Evolutionary conservation across 2,113 vertebrate species (phyloP).

Genomic region (Grallaria varia): DNA sequence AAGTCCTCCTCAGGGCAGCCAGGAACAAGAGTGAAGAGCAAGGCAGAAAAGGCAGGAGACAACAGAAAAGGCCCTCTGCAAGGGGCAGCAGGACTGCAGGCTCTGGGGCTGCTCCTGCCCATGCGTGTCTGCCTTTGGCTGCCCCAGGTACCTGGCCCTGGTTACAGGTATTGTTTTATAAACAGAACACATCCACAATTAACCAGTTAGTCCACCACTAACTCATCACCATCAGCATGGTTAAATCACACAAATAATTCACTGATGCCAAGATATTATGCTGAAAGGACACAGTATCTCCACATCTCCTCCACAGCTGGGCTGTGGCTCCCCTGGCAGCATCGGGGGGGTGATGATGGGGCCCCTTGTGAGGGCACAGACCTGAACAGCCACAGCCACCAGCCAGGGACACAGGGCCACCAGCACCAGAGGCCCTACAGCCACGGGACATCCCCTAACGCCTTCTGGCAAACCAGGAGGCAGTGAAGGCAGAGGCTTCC

Average conservation of each 20-base stretch:
- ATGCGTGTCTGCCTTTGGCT: fast-evolving
- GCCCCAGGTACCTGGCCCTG: fast-evolving
- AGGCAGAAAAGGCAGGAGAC: fast-evolving
- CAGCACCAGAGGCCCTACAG: background rate
- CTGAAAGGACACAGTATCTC: background rate
- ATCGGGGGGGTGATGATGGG: fast-evolving
- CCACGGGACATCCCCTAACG: fast-evolving
- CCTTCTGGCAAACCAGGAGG: fast-evolving
- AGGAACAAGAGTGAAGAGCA: background rate
- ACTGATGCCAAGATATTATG: background rate
- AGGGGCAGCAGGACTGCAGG: background rate
- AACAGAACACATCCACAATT: background rate
- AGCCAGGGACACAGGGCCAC: background rate
- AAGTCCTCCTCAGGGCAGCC: background rate
- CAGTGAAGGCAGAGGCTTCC: background rate
- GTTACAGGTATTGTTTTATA: background rate
- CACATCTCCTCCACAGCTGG: fast-evolving
- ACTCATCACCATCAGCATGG: background rate
- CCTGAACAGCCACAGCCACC: fast-evolving
- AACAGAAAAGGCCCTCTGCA: too few species aligned
- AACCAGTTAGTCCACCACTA: background rate
- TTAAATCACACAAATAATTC: background rate
- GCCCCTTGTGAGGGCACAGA: too few species aligned
- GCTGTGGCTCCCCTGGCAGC: background rate
- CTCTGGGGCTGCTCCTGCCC: background rate